Conservation (phyloP, 2,888 invertebrate species). For the Clitarchus hookeri region DNA sequence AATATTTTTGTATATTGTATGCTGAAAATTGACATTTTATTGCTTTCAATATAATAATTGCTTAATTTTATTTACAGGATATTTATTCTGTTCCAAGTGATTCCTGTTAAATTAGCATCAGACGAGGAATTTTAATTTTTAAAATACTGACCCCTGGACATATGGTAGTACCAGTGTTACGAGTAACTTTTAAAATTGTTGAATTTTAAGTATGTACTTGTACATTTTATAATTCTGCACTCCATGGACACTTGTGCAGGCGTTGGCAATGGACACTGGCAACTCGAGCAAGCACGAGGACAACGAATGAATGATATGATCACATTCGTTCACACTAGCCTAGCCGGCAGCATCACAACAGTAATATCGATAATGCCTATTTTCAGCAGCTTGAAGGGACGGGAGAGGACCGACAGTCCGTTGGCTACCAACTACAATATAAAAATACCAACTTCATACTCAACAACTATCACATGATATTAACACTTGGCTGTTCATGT, state of each 20-base stretch:
- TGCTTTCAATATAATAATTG: neutral
- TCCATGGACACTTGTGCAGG: conserved; percentile 25
- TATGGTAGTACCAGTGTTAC: neutral
- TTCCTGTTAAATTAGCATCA: neutral
- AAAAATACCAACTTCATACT: conserved; percentile 41
- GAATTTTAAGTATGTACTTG: neutral
- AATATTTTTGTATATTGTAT: neutral
- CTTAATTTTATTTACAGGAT: neutral
- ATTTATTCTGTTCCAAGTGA: neutral
- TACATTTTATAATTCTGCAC: neutral
- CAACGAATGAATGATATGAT: neutral
- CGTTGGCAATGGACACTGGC: neutral
- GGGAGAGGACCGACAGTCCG: conserved; percentile 35
- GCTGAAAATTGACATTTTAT: conserved; percentile 8
- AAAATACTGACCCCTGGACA: neutral
- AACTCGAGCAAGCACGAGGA: neutral
- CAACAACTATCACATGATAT: conserved; percentile 37
- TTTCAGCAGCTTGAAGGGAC: conserved; percentile 37
- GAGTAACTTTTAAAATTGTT: neutral
- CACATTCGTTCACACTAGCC: conserved; percentile 6
- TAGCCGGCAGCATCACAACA: conserved; percentile 32
- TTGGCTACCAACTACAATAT: conserved; percentile 40
- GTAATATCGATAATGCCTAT: conserved; percentile 33
- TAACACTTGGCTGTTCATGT: conserved; percentile 30
- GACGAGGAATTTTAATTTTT: neutral